phyloP scores from a whole-genome alignment of 2,113 vertebrate genomes.

The Urocynchramus pylzowi region DNA sequence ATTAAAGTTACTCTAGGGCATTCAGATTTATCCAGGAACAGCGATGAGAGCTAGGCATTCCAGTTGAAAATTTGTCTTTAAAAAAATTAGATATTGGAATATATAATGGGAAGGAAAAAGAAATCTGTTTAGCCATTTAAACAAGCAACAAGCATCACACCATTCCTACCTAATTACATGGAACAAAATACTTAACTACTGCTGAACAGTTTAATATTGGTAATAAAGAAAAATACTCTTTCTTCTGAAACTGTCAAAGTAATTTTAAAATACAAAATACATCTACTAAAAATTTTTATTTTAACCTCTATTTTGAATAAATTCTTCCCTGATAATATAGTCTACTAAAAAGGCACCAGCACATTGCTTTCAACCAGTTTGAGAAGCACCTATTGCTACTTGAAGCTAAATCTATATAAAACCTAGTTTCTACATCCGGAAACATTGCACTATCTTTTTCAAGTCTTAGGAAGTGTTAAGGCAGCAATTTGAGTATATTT shows the following conservation, averaged over 20 bases:
- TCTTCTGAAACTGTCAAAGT: neutral
- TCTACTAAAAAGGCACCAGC: neutral
- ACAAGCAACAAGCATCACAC: neutral
- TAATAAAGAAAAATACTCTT: neutral
- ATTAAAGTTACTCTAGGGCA: neutral
- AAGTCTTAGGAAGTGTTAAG: neutral
- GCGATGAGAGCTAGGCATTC: neutral
- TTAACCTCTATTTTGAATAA: neutral
- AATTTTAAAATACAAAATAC: neutral
- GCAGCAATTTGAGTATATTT: neutral
- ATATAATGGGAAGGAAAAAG: neutral
- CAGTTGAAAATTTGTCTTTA: neutral
- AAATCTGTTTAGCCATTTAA: neutral
- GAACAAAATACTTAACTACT: neutral
- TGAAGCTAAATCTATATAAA: neutral
- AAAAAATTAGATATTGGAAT: neutral
- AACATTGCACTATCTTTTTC: neutral
- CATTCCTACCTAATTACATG: neutral
- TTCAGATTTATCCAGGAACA: neutral
- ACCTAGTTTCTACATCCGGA: neutral
- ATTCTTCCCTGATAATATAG: neutral
- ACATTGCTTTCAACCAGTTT: neutral
- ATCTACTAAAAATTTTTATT: neutral
- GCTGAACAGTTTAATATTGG: neutral
- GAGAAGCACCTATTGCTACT: neutral